Conservation (phyloP, 2,797 vertebrate genomes). For the Borostomias antarcticus region DNA sequence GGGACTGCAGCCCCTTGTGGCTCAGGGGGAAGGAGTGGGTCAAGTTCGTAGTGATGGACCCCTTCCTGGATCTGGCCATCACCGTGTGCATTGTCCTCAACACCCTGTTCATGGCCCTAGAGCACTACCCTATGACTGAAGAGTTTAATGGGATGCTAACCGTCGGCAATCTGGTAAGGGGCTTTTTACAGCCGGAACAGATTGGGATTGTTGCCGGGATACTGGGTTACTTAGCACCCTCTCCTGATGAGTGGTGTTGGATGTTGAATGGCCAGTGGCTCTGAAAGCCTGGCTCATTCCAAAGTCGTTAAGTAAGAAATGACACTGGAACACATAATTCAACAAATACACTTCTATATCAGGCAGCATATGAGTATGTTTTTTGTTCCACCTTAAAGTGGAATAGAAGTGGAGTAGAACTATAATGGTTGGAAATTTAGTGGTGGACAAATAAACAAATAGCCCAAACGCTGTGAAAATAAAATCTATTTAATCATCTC, state of each 20-base stretch:
- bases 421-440: too few species aligned
- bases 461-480: not conserved
- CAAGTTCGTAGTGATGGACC: constrained; percentile 95
- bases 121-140: constrained; percentile 96
- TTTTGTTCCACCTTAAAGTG: too few species aligned
- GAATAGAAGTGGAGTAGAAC: too few species aligned
- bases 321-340: constrained; percentile 4
- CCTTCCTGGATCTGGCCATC: constrained; percentile 93
- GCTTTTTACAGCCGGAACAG: not conserved
- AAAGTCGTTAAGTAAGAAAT: constrained; percentile 5
- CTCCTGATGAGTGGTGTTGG: constrained; percentile 26
- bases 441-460: too few species aligned
- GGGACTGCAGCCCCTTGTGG: constrained; percentile 93
- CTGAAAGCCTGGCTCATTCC: constrained; percentile 18
- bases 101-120: constrained; percentile 98
- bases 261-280: constrained; percentile 20
- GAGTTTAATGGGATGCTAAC: constrained; percentile 95
- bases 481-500: too few species aligned
- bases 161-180: constrained; percentile 94
- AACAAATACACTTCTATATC: constrained; percentile 40
- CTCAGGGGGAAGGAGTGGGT: constrained; percentile 86
- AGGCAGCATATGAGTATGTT: constrained; percentile 23
- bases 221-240: constrained; percentile 13
- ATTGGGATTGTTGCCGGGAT: constrained; percentile 24
- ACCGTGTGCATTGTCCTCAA: constrained; percentile 98